Evolutionary conservation across 53 echinoderm and acorn worm genomes (phyloP).

Genomic region (Zoroaster sp.): DNA sequence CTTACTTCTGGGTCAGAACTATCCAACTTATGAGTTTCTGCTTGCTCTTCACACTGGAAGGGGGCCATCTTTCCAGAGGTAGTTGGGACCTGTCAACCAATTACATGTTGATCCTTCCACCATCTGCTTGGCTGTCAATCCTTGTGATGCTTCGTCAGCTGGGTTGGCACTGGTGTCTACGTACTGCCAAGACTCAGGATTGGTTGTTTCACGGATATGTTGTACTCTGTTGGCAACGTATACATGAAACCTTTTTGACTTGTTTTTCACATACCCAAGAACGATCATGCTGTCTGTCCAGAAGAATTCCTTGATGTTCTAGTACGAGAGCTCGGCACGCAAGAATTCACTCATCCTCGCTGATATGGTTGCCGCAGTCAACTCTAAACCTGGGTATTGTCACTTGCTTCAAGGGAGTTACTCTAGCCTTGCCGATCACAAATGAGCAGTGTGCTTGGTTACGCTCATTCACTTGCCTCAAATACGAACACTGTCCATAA

Average conservation of each 20-base stretch:
- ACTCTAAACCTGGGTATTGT: constrained; percentile 60
- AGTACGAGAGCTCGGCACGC: constrained; percentile 53
- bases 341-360: constrained; percentile 57
- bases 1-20: not conserved
- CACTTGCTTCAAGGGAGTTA: too few relatives aligned
- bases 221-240: not conserved
- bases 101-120: too few relatives aligned
- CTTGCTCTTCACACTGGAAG: not conserved
- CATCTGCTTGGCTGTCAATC: too few relatives aligned
- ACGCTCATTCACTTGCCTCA: constrained; percentile 51
- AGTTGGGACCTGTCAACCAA: constrained; percentile 57
- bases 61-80: constrained; percentile 16
- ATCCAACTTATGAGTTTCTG: not conserved
- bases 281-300: constrained; percentile 36
- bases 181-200: not conserved
- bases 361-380: constrained; percentile 67
- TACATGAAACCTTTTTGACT: not conserved
- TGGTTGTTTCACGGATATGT: not conserved
- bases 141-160: too few relatives aligned
- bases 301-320: not conserved
- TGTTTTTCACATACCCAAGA: not conserved
- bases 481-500: constrained; percentile 64
- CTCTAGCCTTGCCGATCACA: constrained; percentile 68
- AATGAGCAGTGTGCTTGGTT: constrained; percentile 46
- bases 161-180: constrained; percentile 56